Base-by-base conservation (phyloP, 2,888 invertebrate genomes). In the Heteromurus nitidus region DNA sequence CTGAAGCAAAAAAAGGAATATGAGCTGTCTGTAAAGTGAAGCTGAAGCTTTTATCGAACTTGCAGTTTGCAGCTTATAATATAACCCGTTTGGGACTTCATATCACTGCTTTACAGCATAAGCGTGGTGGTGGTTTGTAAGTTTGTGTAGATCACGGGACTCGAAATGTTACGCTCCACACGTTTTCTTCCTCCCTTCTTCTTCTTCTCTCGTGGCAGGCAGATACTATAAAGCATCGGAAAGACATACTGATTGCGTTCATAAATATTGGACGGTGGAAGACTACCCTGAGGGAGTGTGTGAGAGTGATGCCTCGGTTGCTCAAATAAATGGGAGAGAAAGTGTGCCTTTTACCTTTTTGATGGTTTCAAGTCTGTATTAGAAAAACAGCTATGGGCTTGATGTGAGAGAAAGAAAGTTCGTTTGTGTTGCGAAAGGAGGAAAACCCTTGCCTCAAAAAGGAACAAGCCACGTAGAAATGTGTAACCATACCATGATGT, bases 251-350 rank as follows among this genome's bases (percentile, higher is more conserved):
- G 18, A 53, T 53, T 22, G 22, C 60, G 18, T 62, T 36, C 72
- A 72, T 62, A 72, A 72, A 72, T 62, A 62, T 47, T 72, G 72
- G 60, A 47, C 60, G 30, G 26, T 62, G n/a, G n/a, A n/a, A 58
- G 42, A 70, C 44, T 60, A 28, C 62, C 72, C 72, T 26, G 5
- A 60, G 44, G 72, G 62, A 72, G 30, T 30, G 7, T 53, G 24
- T 1, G 20, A 20, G 55, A 30, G 36, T 69, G 69, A 69, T 69
- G 55, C 69, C 18, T 62, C 28, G 28, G 24, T 9, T 30, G 20
- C 22, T 16, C 28, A 30, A 72, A 62, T 44, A 72, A 72, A 60
- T 60, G 72, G 44, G 24, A 72, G 62, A 70, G 13, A 13, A 58
- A 72, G n/a, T 72, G 44, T 11, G 30, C 44, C 72, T 47, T 30